Base-by-base conservation (phyloP, 2,113 vertebrate genomes). In the Silurus glanis region DNA sequence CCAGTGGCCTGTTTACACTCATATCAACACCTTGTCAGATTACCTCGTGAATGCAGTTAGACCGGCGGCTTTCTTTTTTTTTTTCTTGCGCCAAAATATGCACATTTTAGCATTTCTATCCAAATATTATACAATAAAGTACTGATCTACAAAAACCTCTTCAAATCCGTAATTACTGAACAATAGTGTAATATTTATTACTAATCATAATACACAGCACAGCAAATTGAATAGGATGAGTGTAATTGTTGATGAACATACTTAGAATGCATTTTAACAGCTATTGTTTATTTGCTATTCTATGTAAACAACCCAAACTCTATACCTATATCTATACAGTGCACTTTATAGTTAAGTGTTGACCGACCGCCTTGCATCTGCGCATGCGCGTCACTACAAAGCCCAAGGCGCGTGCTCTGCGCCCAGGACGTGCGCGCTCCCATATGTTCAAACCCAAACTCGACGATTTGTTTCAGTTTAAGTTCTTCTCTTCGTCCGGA, bases 381-480 rank as follows among this genome's bases (percentile, higher is more conserved):
- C 76, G 58, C 83, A 51, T 87, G 66, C 55, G 80, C 79, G 79
- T 56, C 51, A 28, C n/a, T 69, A 12, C 49, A 74, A 17, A 4
- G 37, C 0, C 2, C 37, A 1, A 21, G 13, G 67, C 25, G 16
- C 7, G 67, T 37, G 28, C 67, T 19, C 19, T 45, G 37, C 37
- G 37, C 45, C 45, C 45, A 9, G 0, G 45, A 4, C 71, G 45
- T 51, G 25, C 13, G 85, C 89, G 91, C 92, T 78, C 89, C 88
- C 76, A 37, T 61, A 55, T 82, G 87, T 92, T 92, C 88, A 89
- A 88, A 61, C 90, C 94, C 91, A 94, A 92, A 93, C 89, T 91
- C 85, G 91, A 28, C 3, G 4, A 37, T 92, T 93, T 94, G 95
- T 93, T 89, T 88, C 92, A 94, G 94, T 95, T 95, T 95, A 79